Conservation (phyloP, 2,888 invertebrate genomes). For the Amphipyra tragopoginis region DNA sequence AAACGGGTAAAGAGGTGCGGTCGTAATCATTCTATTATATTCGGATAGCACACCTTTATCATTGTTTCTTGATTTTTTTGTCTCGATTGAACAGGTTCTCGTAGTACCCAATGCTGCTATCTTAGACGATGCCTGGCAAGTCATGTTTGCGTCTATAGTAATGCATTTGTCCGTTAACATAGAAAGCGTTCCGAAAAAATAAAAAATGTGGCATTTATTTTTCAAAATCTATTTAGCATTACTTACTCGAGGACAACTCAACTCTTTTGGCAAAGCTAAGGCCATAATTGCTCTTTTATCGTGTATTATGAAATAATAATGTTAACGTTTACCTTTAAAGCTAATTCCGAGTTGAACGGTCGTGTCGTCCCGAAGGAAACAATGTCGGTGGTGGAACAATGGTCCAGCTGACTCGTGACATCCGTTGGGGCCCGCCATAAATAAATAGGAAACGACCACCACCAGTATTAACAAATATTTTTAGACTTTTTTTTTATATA, state of each 20-base stretch:
- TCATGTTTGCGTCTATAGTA: too few species aligned
- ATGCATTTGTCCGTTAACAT: too few species aligned
- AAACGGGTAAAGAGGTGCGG: constrained; percentile 50
- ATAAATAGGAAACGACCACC: constrained; percentile 65
- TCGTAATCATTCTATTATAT: constrained; percentile 42
- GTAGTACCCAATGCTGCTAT: too few species aligned
- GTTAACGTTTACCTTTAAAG: neutral
- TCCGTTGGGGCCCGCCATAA: constrained; percentile 64
- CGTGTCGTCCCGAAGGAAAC: constrained; percentile 37
- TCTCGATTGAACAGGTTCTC: constrained; percentile 3
- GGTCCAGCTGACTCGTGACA: constrained; percentile 64
- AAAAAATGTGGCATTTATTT: too few species aligned
- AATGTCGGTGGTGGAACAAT: constrained; percentile 64
- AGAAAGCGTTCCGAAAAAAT: too few species aligned
- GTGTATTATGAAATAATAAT: too few species aligned
- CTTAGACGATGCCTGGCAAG: too few species aligned
- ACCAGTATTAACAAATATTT: constrained; percentile 40
- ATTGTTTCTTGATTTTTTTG: constrained; percentile 30
- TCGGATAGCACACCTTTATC: constrained; percentile 38
- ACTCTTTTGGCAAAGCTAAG: too few species aligned
- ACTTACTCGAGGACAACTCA: too few species aligned
- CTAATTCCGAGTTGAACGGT: constrained; percentile 14
- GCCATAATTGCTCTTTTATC: too few species aligned
- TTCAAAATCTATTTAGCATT: too few species aligned
- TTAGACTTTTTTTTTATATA: neutral